Percentiles rank a stretch among this genome's conserved stretches.
Conservation (phyloP, 2,797 vertebrate species). For the Coranthus polyacanthus region DNA sequence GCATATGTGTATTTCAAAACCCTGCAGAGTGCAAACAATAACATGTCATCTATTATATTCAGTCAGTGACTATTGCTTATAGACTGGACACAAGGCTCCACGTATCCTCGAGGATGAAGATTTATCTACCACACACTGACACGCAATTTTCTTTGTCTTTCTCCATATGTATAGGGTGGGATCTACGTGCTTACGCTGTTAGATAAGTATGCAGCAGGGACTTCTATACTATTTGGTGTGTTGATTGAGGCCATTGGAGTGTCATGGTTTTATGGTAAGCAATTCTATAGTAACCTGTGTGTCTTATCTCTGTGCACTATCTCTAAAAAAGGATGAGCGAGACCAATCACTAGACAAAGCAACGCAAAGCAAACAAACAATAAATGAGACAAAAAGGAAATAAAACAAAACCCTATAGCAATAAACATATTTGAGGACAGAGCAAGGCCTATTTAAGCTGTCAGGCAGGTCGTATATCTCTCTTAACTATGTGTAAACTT, state of each 20-base stretch:
- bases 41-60: background rate
- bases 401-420: background rate
- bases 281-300: background rate
- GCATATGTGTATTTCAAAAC: too few species aligned
- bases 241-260: slow-evolving; percentile 97
- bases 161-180: slow-evolving; percentile 87
- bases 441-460: background rate
- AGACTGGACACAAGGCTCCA: slow-evolving; percentile 12
- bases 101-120: slow-evolving; percentile 12
- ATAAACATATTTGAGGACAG: background rate
- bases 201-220: slow-evolving; percentile 97
- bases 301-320: background rate
- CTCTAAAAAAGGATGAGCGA: background rate
- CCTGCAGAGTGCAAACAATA: slow-evolving; percentile 5
- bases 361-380: background rate
- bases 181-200: slow-evolving; percentile 96
- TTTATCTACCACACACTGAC: background rate
- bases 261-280: slow-evolving; percentile 98
- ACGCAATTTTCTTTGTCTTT: slow-evolving; percentile 17
- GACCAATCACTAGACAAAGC: slow-evolving; percentile 3
- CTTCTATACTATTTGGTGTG: slow-evolving; percentile 96
- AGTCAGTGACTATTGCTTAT: background rate
- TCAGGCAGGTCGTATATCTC: background rate
- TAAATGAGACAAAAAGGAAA: background rate
- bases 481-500: background rate